Conservation (phyloP, 2,888 invertebrate species). For the Amphimallon solstitiale region DNA sequence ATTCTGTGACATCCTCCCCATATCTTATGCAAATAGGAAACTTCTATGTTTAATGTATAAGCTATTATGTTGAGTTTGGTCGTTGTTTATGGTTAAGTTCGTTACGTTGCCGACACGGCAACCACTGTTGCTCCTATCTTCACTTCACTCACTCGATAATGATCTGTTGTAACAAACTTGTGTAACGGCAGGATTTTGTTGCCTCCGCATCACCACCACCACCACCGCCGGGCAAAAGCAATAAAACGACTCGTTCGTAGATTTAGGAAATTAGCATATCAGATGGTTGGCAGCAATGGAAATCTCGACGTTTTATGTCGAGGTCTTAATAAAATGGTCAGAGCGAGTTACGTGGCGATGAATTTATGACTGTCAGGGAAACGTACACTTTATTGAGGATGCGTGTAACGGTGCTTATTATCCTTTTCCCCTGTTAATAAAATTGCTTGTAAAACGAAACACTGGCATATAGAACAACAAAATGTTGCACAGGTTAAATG, state of each 20-base stretch:
- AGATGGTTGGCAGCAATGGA: constrained; percentile 6
- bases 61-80: constrained; percentile 61
- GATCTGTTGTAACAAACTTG: constrained; percentile 55
- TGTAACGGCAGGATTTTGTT: constrained; percentile 39
- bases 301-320: constrained; percentile 10
- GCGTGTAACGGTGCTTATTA: constrained; percentile 3
- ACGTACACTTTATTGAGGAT: constrained; percentile 16
- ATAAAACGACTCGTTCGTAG: constrained; percentile 53
- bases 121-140: constrained; percentile 57
- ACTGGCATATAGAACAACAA: not conserved
- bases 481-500: not conserved
- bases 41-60: constrained; percentile 62
- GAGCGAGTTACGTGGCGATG: constrained; percentile 16
- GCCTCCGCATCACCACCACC: not conserved
- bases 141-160: constrained; percentile 54
- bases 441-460: constrained; percentile 4
- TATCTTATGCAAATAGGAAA: constrained; percentile 60
- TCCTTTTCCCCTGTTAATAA: not conserved
- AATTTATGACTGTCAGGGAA: constrained; percentile 11
- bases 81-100: constrained; percentile 61
- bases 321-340: constrained; percentile 23
- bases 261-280: constrained; percentile 54
- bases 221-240: constrained; percentile 52
- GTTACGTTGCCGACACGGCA: constrained; percentile 48
- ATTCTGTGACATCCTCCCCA: constrained; percentile 52